A percentile compares a stretch with the other conserved stretches of the same genome.
These are phyloP conservation scores for Bombus picipes DNA, from an alignment of 1,140 invertebrate genomes.

Conservation along the genomic window DNA sequence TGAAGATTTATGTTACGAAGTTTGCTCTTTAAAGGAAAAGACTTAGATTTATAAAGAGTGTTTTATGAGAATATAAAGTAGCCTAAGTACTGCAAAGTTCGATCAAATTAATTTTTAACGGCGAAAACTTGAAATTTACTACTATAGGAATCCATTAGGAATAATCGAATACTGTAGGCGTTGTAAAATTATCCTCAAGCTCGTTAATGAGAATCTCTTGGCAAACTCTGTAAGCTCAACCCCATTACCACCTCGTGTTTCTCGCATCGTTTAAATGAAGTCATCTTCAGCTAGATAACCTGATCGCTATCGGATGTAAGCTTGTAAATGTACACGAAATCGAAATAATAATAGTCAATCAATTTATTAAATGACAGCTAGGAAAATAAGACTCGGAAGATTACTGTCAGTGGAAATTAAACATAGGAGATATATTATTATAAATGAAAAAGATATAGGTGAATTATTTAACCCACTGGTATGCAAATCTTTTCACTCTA, in stretches of 20 bases:
- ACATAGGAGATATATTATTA: neutral
- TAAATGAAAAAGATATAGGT: neutral
- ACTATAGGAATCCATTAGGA: constrained; percentile 15
- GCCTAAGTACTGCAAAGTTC: neutral
- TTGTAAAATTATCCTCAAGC: constrained; percentile 22
- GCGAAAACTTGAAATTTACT: constrained; percentile 8
- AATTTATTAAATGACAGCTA: neutral
- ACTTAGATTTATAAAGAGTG: neutral
- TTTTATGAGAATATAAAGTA: neutral
- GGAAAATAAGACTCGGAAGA: neutral
- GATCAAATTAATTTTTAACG: constrained; percentile 7
- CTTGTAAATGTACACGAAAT: neutral
- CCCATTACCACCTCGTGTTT: constrained; percentile 34
- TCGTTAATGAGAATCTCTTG: constrained; percentile 42
- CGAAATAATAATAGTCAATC: neutral
- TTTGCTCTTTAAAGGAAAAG: neutral
- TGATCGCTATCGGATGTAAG: neutral
- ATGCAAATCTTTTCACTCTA: neutral
- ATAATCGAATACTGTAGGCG: constrained; percentile 32
- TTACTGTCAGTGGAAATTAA: neutral
- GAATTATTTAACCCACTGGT: neutral
- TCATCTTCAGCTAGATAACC: constrained; percentile 3
- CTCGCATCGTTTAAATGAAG: constrained; percentile 34
- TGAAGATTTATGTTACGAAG: neutral
- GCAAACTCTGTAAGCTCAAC: constrained; percentile 41